These are phyloP conservation scores for Drosophila anomalipes DNA, from an alignment of 2,888 invertebrate genomes.

Conservation along the genomic window DNA sequence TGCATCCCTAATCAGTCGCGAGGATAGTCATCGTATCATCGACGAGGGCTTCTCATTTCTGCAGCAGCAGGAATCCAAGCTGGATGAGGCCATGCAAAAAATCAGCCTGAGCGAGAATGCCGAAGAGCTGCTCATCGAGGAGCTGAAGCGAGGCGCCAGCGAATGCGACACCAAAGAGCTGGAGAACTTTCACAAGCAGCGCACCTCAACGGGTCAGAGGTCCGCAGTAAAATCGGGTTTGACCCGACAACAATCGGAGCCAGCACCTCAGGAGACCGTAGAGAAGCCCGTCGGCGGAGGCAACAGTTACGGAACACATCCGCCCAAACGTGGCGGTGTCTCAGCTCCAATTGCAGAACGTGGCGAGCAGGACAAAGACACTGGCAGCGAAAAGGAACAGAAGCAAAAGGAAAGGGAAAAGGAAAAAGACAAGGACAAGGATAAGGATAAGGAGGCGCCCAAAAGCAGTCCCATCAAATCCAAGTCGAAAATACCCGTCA, in stretches of 20 bases:
- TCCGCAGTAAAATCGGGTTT: slow-evolving; percentile 54
- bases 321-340: slow-evolving; percentile 76
- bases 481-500: slow-evolving; percentile 85
- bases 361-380: slow-evolving; percentile 75
- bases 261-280: slow-evolving; percentile 76
- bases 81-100: slow-evolving; percentile 82
- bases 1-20: slow-evolving; percentile 85
- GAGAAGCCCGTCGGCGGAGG: slow-evolving; percentile 32
- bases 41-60: slow-evolving; percentile 83
- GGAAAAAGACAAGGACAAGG: slow-evolving; percentile 72
- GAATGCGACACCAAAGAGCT: slow-evolving; percentile 77
- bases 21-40: slow-evolving; percentile 81
- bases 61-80: slow-evolving; percentile 82
- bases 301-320: slow-evolving; percentile 84
- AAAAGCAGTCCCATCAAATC: slow-evolving; percentile 84
- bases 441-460: slow-evolving; percentile 59
- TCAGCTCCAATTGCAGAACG: slow-evolving; percentile 51
- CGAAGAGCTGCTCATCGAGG: slow-evolving; percentile 84
- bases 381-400: slow-evolving; percentile 61
- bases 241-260: slow-evolving; percentile 84
- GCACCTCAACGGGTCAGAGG: slow-evolving; percentile 75
- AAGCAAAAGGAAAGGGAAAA: slow-evolving; percentile 67
- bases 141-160: slow-evolving; percentile 80
- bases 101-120: slow-evolving; percentile 83
- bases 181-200: slow-evolving; percentile 76